These are phyloP conservation scores for Thinocorus orbignyianus DNA, from an alignment of 2,113 vertebrate genomes.

Conservation along the genomic window DNA sequence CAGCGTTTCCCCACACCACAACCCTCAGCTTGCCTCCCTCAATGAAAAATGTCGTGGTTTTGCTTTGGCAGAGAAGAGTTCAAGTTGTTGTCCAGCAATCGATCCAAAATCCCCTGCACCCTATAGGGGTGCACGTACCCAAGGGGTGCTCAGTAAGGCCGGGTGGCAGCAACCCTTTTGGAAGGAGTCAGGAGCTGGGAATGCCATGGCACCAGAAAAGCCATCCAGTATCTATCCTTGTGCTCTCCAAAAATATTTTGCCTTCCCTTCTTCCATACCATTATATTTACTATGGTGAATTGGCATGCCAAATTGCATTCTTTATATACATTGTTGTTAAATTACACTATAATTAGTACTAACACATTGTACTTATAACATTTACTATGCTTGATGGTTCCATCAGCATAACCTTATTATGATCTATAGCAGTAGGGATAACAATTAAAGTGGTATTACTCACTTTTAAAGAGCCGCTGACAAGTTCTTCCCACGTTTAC, in stretches of 20 bases:
- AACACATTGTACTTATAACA: conserved; percentile 38
- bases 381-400: conserved; percentile 40
- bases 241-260: conserved; percentile 14
- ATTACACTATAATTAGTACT: conserved; percentile 50
- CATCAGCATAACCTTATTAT: conserved; percentile 38
- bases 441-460: conserved; percentile 40
- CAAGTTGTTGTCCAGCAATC: background rate
- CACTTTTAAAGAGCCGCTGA: conserved; percentile 24
- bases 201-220: background rate
- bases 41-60: background rate
- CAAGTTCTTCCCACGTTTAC: background rate
- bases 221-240: background rate
- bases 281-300: conserved; percentile 5
- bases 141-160: background rate
- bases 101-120: background rate
- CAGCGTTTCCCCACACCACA: background rate
- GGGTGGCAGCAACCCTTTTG: background rate
- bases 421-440: conserved; percentile 24
- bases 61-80: background rate
- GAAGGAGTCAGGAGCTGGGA: background rate
- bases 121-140: background rate
- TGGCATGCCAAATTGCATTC: conserved; percentile 31
- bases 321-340: conserved; percentile 22
- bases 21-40: background rate
- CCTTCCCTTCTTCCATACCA: background rate